These are phyloP conservation scores for Dendrophyllia cribrosa DNA, from an alignment of 64 coral and sea anemone genomes.

Conservation along the genomic window DNA sequence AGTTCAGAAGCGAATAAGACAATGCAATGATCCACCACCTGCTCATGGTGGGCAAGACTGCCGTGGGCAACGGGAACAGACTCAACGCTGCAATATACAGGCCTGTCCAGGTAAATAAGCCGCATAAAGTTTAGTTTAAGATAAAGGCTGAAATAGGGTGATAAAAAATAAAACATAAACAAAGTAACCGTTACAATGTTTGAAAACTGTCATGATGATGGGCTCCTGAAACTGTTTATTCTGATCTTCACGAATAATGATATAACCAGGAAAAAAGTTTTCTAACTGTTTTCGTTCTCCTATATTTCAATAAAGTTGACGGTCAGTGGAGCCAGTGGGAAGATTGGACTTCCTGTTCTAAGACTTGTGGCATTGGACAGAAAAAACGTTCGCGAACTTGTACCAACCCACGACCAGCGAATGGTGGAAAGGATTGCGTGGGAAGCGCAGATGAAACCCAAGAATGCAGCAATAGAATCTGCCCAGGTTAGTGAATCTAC, in stretches of 20 bases:
- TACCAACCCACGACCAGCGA: conserved; percentile 25
- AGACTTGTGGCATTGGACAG: conserved; percentile 43
- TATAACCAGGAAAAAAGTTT: too few species aligned
- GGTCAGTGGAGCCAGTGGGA: conserved; percentile 31
- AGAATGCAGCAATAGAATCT: conserved; percentile 34
- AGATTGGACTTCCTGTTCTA: conserved; percentile 37
- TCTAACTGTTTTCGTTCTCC: not conserved
- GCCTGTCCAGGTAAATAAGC: conserved; percentile 38
- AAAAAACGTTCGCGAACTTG: conserved; percentile 27
- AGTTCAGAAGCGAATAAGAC: conserved; percentile 4
- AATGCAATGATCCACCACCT: conserved; percentile 40
- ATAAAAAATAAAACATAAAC: too few species aligned
- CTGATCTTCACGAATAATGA: too few species aligned
- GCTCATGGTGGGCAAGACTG: conserved; percentile 26
- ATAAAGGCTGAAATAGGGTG: too few species aligned
- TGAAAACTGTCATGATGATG: too few species aligned
- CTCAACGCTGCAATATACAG: conserved; percentile 35
- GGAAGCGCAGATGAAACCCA: conserved; percentile 10
- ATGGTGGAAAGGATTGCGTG: conserved; percentile 16
- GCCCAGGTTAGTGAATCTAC: conserved; percentile 9
- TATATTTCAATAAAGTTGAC: not conserved
- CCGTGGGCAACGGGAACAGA: not conserved
- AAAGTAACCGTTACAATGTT: too few species aligned
- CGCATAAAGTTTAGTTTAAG: not conserved
- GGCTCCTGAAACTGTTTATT: too few species aligned